Evolutionary conservation across 2,113 vertebrate species (phyloP).

Genomic region (Melanocharis versteri): DNA sequence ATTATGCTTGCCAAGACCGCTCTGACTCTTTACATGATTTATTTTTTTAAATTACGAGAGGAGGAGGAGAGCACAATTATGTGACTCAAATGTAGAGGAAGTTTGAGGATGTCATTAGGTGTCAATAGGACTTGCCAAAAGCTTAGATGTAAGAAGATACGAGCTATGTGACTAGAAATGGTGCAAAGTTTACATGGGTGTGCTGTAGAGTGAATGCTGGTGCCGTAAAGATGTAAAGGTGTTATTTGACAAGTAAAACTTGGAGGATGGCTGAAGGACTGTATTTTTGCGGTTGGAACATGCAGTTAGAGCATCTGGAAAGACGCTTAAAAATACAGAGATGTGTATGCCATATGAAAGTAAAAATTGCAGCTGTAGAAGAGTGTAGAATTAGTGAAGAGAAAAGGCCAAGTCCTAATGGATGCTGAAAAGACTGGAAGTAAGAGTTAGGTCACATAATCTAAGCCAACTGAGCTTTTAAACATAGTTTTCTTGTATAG

Average conservation of each 20-base stretch:
- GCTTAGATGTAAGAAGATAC: not conserved
- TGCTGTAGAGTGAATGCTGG: not conserved
- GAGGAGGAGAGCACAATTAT: not conserved
- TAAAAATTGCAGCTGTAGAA: not conserved
- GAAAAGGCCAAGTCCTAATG: not conserved
- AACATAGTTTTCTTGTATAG: not conserved
- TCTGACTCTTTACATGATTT: not conserved
- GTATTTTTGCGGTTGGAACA: not conserved
- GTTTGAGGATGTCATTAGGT: not conserved
- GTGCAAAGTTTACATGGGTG: not conserved
- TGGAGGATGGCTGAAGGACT: not conserved
- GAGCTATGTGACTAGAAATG: not conserved
- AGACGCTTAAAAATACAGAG: not conserved
- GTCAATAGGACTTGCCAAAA: not conserved
- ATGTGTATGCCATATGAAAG: not conserved
- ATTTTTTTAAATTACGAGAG: not conserved
- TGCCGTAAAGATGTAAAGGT: not conserved
- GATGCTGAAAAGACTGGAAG: not conserved
- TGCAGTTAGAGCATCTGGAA: not conserved
- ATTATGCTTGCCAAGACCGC: not conserved
- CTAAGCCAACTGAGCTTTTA: not conserved
- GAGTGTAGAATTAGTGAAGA: not conserved
- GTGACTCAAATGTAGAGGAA: not conserved
- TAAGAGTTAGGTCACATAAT: not conserved
- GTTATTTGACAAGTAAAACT: not conserved